Base-by-base conservation (phyloP, 1,140 invertebrate genomes). In the Cydia fagiglandana region DNA sequence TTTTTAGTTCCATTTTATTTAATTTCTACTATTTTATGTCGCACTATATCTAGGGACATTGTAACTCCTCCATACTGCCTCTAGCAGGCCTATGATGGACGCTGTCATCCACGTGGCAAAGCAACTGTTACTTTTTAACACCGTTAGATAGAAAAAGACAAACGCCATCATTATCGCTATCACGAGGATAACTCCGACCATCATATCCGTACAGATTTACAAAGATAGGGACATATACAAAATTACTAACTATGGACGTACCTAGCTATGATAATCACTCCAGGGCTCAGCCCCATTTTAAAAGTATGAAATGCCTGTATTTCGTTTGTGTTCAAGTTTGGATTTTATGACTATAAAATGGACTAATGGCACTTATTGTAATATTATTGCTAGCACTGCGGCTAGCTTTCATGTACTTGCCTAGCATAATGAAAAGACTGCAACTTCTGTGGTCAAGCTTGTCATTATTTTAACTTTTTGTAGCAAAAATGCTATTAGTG, bases 271-370 rank as follows among this genome's bases (percentile, higher is more conserved):
- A 70, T 70, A 24, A 34, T 41, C 7, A 38, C 66, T 45, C 12
- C n/a, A 70, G 66, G 30, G 66, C 66, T 45, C 13, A 20, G 66
- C 66, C 66, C 66, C 1, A 38, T 70, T 38, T 64, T 64, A 15
- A 24, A 24, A 61, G 66, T 70, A 38, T 17, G 34, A 70, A 70
- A 70, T 68, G 64, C 13, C 2, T 68, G 12, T 68, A 68, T 68
- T 15, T n/a, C 13, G 12, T 45, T n/a, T 10, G 13, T n/a, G 28
- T 13, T 38, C 15, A n/a, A 34, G 30, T 68, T 68, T 38, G 66
- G 66, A 70, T 70, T 38, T n/a, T 34, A 34, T 41, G 28, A 70
- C 66, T 45, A 70, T 70, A 38, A 24, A 70, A 70, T 68, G 28
- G 64, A 38, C 5, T 68, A 28, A 68, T 70, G 66, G 66, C 66